Base-by-base conservation (phyloP, 2,113 vertebrate genomes). In the Ageneiosus marmoratus region DNA sequence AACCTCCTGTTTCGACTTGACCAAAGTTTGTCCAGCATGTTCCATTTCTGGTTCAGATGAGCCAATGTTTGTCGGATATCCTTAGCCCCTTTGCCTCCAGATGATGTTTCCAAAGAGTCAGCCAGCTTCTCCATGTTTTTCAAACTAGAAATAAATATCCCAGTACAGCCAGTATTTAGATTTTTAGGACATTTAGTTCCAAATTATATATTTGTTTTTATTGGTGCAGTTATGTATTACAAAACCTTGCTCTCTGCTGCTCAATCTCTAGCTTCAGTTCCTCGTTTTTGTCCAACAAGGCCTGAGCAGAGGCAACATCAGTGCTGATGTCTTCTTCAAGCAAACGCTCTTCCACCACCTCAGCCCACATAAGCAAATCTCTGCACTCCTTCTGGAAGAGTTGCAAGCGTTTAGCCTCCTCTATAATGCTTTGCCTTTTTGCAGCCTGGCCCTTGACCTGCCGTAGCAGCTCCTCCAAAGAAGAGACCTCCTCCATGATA, bases 201-300 rank as follows among this genome's bases (percentile, higher is more conserved):
- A 13, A 70, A 44, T 70, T 24, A 5, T 70, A 13, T 6, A 1
- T 48, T 50, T 29, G 55, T 15, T 48, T 44, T 65, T 10, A 65
- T 37, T 24, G 20, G 16, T 51, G 27, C 27, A 74, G n/a, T 32
- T n/a, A 16, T 18, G 15, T 20, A 48, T 74, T 65, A 22, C 27
- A 70, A 77, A 10, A 96, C 96, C 95, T 96, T 86, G 92, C 92
- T 88, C 90, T 93, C 44, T 94, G 91, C 81, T 90, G 90, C 16
- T 82, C 90, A 58, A 96, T 94, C 90, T 97, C 96, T 88, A 90
- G 89, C 86, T 88, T 86, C n/a, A 97, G 88, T 65, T 95, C 94
- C 81, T 87, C 86, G 78, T 96, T 93, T 7, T 94, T 92, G 48
- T 89, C 90, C 74, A 98, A 92, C 85, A 96, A 81, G 2, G 70